Evolutionary conservation across 2,797 vertebrate genomes (phyloP), one percentile per base, ranked within the genome.

Genomic region (Ibycter americanus): DNA sequence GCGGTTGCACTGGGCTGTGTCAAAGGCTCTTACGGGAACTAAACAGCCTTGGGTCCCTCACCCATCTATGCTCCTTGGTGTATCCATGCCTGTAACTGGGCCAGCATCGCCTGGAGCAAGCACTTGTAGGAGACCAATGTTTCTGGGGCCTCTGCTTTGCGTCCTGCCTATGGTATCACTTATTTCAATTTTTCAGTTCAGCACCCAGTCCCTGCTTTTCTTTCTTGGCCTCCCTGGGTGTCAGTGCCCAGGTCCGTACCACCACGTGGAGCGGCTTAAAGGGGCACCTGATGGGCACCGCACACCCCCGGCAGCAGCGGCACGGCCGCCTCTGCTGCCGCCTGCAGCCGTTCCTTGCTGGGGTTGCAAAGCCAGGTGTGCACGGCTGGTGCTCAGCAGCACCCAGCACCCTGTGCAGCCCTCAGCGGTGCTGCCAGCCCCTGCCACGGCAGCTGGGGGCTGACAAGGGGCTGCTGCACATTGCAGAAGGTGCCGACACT

Each of bases 371-470:
- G 27, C 12, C 59, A 8, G 56, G 63, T 0, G 4, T 0, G 40
- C 17, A 16, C 0, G 6, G 36, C 21, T 0, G 1, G 11, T 7
- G 25, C 49, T 36, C 7, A 5, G 70, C 47, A 66, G 63, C 52
- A 27, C 26, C 51, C 62, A 40, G 56, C 51, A 40, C n/a, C 46
- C 52, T 3, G 3, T 1, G 32, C 55, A 54, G 47, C 56, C 38
- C 61, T 9, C 1, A 4, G 25, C 0, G 4, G 26, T 8, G 10
- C 7, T 0, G 1, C 71, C 1, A 4, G 72, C 15, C 29, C 32
- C 3, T 4, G 18, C 66, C 40, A 6, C 0, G 20, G 63, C 68
- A 16, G 8, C 3, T 1, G 14, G 52, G 70, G 71, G 71, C 36
- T 2, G 5, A 1, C 34, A 4, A 47, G 56, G 32, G 34, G 44